Evolutionary conservation across 2,113 vertebrate genomes (phyloP).

Genomic region (Herpailurus yagouaroundi): DNA sequence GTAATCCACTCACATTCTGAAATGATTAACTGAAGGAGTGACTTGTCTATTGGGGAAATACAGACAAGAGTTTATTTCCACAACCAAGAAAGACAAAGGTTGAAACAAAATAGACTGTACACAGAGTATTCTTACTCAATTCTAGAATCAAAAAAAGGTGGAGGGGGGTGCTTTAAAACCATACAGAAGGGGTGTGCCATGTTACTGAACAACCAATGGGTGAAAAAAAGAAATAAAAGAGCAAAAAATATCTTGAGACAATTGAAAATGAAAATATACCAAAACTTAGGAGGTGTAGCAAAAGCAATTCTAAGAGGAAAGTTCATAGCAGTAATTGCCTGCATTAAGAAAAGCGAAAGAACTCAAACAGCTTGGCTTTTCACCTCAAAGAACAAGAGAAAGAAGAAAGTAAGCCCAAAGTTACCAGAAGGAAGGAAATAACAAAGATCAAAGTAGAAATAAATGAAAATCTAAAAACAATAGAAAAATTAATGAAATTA

Average conservation of each 20-base stretch:
- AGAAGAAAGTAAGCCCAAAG: neutral
- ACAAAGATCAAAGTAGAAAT: neutral
- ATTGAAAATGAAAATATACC: neutral
- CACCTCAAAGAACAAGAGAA: neutral
- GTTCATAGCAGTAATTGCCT: neutral
- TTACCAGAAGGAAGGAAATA: neutral
- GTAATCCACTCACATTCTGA: neutral
- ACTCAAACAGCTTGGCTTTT: neutral
- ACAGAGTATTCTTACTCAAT: neutral
- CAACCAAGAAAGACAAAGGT: neutral
- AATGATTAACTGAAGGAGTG: neutral
- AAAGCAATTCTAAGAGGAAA: neutral
- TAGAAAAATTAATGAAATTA: neutral
- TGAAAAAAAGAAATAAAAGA: neutral
- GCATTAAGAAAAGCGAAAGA: neutral
- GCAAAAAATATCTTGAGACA: neutral
- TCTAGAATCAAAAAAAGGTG: neutral
- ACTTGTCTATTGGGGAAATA: neutral
- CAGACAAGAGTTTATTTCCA: neutral
- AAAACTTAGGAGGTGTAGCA: neutral
- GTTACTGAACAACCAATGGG: neutral
- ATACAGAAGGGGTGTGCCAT: neutral
- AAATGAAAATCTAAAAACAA: neutral
- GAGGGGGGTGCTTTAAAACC: neutral
- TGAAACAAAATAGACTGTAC: neutral